phyloP scores from a whole-genome alignment of 2,113 vertebrate genomes.

The Amphilophus citrinellus region DNA sequence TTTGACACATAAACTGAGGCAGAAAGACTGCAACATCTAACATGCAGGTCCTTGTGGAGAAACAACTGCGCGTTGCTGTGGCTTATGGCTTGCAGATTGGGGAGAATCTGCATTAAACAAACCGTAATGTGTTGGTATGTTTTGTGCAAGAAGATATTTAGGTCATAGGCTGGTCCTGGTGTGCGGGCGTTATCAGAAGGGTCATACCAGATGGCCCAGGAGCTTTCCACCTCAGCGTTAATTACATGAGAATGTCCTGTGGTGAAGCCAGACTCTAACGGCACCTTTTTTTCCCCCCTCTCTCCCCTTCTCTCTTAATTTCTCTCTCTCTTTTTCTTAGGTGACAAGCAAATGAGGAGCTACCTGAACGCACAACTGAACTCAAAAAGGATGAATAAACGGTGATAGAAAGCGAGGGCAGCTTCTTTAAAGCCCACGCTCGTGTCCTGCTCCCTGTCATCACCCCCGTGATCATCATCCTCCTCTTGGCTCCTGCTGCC shows the following conservation, averaged over 20 bases:
- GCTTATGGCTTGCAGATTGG: slow-evolving; percentile 20
- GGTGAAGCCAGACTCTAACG: slow-evolving; percentile 56
- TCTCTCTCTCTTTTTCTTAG: slow-evolving; percentile 38
- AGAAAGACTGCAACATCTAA: not conserved
- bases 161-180: slow-evolving; percentile 59
- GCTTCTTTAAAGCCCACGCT: slow-evolving; percentile 40
- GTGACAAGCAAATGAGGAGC: slow-evolving; percentile 69
- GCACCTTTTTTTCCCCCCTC: not conserved
- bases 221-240: slow-evolving; percentile 70
- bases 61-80: not conserved
- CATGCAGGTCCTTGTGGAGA: not conserved
- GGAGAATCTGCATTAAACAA: slow-evolving; percentile 15
- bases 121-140: slow-evolving; percentile 45
- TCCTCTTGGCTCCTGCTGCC: slow-evolving; percentile 48
- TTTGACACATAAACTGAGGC: not conserved
- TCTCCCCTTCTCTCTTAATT: not conserved
- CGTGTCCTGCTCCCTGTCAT: slow-evolving; percentile 26
- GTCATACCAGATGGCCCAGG: slow-evolving; percentile 75
- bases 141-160: slow-evolving; percentile 45
- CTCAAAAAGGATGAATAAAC: slow-evolving; percentile 22
- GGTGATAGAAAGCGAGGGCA: slow-evolving; percentile 36
- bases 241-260: slow-evolving; percentile 74
- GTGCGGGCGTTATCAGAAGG: slow-evolving; percentile 57
- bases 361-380: slow-evolving; percentile 32
- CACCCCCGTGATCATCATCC: slow-evolving; percentile 14